Base-by-base conservation (phyloP, 92 coral and sea anemone genomes). In the Palythoa caribaeorum region DNA sequence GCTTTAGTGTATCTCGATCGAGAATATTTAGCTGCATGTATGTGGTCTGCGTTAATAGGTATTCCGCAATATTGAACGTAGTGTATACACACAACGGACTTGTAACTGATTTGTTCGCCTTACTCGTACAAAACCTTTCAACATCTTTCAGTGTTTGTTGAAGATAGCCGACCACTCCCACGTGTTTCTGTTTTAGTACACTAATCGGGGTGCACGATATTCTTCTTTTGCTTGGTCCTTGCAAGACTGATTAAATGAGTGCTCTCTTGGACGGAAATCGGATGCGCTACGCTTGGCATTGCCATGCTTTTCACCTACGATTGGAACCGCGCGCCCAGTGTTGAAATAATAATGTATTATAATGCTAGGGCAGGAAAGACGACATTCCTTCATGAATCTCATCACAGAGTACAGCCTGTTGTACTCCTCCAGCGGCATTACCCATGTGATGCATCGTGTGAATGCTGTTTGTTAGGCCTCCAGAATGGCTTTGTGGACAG, bases 1-100 rank as follows among this genome's bases (percentile, higher is more conserved):
- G 89, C 77, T 77, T 89, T 44, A 89, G 84, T 78, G 54, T 83
- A 36, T 77, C 89, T 28, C 92, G 48, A n/a, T 72, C 76, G 21
- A 89, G 52, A 63, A 89, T 88, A 39, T 84, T 71, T 40, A 89
- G 71, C 73, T 89, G 89, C 83, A 60, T 83, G 68, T 83, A 74
- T 28, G 92, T 89, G 36, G 88, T 89, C 77, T 89, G 92, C 52
- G 89, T 89, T 54, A 89, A 80, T 17, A 89, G 88, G 68, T 89
- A 83, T 57, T 89, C 87, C 55, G 92, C 88, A 13, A 89, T 73
- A 80, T 89, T 89, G 73, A 89, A 83, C 52, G 71, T 89, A 44
- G 88, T 89, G 88, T 89, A 88, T 19, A 78, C 80, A 62, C 89
- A 83, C 72, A 89, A 68, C 20, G 92, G 92, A 38, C 89, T 89